These are phyloP conservation scores for Otolemur crassicaudatus DNA, from an alignment of 2,797 vertebrate species.

Conservation along the genomic window DNA sequence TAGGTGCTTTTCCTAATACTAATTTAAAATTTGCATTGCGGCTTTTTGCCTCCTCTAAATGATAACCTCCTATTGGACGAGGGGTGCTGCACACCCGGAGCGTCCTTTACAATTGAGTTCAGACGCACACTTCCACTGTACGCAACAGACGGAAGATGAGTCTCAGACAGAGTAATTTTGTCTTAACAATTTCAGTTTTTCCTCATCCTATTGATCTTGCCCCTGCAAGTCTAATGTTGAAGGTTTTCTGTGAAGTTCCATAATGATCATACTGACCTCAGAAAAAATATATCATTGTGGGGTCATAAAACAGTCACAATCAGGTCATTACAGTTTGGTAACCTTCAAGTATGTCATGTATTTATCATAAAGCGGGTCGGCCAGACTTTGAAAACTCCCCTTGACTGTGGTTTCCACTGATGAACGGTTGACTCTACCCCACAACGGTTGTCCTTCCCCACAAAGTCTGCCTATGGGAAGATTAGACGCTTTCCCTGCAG, in stretches of 20 bases:
- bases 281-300: neutral
- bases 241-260: neutral
- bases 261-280: neutral
- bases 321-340: neutral
- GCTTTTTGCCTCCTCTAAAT: slow-evolving; percentile 27
- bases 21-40: slow-evolving; percentile 79
- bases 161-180: neutral
- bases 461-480: neutral
- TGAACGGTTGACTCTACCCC: neutral
- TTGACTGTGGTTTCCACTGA: neutral
- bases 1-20: slow-evolving; percentile 71
- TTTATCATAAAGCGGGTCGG: neutral
- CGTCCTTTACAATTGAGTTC: slow-evolving; percentile 56
- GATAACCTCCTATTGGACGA: slow-evolving; percentile 51
- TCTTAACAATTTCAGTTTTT: slow-evolving; percentile 10
- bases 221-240: neutral
- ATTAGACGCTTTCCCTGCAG: neutral
- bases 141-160: slow-evolving; percentile 31
- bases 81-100: neutral
- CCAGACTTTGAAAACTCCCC: neutral
- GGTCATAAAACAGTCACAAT: neutral
- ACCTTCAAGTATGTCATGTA: neutral
- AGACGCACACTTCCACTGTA: slow-evolving; percentile 42
- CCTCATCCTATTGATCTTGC: neutral
- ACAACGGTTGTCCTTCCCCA: neutral